Conservation (phyloP, 1,140 invertebrate genomes). For the Sycophaga agraensis region DNA sequence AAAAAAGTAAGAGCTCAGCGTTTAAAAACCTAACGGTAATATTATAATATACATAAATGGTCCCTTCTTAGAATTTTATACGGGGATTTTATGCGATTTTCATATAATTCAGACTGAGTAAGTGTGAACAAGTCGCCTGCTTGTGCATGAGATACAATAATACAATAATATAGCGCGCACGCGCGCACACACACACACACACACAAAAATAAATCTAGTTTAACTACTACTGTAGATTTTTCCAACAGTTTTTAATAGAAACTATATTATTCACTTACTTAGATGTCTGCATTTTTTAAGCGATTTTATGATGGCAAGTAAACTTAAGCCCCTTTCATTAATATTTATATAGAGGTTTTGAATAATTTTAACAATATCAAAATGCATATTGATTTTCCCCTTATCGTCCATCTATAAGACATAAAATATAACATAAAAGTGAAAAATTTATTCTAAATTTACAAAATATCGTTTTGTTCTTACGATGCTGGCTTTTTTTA, state of each 20-base stretch:
- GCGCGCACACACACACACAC: too few relatives aligned
- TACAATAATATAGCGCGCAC: too few relatives aligned
- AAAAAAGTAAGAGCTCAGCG: too few relatives aligned
- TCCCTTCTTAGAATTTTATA: too few relatives aligned
- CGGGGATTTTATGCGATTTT: too few relatives aligned
- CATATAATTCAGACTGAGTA: too few relatives aligned
- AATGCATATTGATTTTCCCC: constrained; percentile 9
- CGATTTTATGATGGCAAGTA: background rate
- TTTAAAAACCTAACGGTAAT: too few relatives aligned
- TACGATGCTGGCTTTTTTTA: constrained; percentile 20
- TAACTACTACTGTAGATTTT: background rate
- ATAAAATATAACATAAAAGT: background rate
- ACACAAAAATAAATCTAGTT: too few relatives aligned
- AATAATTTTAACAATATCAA: constrained; percentile 20
- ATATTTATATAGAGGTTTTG: constrained; percentile 5
- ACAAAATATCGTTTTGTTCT: background rate
- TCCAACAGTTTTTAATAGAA: background rate
- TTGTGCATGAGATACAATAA: too few relatives aligned
- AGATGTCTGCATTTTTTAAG: background rate
- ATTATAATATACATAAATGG: too few relatives aligned
- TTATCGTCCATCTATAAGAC: constrained; percentile 6
- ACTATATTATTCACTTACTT: constrained; percentile 9
- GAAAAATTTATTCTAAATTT: background rate
- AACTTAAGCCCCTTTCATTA: background rate
- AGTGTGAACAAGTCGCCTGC: too few relatives aligned